phyloP scores from a whole-genome alignment of 2,113 vertebrate species.

The Micronisus gabar region DNA sequence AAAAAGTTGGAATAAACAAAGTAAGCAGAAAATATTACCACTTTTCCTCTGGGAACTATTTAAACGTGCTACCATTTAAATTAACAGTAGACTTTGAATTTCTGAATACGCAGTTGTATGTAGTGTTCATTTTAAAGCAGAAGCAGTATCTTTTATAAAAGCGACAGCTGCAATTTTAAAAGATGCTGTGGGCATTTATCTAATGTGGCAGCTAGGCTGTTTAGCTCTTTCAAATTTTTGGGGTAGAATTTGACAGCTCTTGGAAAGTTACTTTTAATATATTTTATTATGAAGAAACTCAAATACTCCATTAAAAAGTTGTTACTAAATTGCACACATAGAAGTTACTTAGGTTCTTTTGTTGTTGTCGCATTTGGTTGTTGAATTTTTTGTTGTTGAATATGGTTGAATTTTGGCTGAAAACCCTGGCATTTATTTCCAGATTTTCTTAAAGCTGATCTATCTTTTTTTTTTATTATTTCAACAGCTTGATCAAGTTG shows the following conservation, averaged over 20 bases:
- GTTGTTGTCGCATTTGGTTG: background rate
- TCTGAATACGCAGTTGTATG: background rate
- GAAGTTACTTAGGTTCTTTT: background rate
- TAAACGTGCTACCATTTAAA: background rate
- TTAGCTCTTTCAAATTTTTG: background rate
- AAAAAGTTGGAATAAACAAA: background rate
- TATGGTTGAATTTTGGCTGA: background rate
- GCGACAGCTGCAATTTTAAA: background rate
- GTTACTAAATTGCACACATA: background rate
- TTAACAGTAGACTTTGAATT: background rate
- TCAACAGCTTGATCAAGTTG: constrained; percentile 75
- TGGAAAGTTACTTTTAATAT: background rate
- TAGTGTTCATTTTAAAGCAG: background rate
- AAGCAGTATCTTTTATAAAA: background rate
- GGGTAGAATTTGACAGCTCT: background rate
- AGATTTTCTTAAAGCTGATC: background rate
- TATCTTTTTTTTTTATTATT: background rate
- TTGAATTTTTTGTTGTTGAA: background rate
- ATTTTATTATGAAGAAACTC: background rate
- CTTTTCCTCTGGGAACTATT: background rate
- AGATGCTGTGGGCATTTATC: background rate
- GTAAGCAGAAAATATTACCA: background rate
- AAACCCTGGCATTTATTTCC: background rate
- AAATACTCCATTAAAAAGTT: background rate
- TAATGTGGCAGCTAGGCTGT: background rate